Percentiles rank a stretch among this genome's conserved stretches.
Evolutionary conservation across 2,113 vertebrate species (phyloP).

Genomic region (Macrotis lagotis): DNA sequence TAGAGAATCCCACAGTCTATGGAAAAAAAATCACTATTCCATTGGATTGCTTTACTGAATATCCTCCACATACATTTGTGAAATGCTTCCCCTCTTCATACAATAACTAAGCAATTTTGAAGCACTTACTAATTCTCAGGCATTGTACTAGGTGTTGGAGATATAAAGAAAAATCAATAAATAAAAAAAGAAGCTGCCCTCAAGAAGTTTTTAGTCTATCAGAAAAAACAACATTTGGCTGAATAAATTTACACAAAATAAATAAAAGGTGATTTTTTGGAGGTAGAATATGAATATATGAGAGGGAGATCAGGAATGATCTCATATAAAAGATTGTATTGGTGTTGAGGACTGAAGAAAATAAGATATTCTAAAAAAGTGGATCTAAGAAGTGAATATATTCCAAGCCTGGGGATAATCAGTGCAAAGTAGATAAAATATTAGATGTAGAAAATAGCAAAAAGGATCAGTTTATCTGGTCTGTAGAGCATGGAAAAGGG

Average conservation of each 20-base stretch:
- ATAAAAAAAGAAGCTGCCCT: neutral
- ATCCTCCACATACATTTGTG: neutral
- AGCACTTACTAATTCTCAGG: neutral
- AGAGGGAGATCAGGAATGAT: neutral
- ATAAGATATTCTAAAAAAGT: neutral
- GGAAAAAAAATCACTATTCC: neutral
- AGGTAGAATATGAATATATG: neutral
- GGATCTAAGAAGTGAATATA: neutral
- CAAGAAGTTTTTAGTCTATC: neutral
- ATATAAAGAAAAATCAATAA: no score
- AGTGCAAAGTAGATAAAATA: neutral
- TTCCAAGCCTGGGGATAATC: neutral
- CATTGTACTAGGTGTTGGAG: no score
- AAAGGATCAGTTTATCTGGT: neutral
- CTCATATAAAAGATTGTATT: neutral
- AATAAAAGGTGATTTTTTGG: neutral
- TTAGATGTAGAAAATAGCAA: neutral
- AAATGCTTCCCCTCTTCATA: neutral
- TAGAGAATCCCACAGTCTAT: neutral
- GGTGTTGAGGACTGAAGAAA: neutral
- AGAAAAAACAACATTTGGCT: neutral
- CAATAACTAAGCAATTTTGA: neutral
- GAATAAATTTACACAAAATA: neutral
- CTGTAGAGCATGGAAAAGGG: neutral
- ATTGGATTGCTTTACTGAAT: neutral